Evolutionary conservation across 2,797 vertebrate genomes (phyloP), one percentile per base, ranked within the genome.

Genomic region (Merluccius polli): DNA sequence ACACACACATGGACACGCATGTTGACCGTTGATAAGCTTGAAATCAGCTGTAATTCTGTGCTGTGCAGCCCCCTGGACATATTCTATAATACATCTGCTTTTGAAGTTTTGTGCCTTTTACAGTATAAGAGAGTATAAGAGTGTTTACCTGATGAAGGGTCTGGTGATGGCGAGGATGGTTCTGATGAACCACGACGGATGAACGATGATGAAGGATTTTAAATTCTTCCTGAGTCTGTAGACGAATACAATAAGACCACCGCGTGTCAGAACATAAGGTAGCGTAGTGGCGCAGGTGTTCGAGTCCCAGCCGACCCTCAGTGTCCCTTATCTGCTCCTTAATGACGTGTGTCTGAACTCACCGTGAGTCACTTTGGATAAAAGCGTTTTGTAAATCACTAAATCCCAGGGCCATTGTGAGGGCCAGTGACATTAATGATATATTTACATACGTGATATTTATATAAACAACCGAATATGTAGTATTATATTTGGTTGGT

Each of bases 111-210:
- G 27, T 68, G 29, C 65, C 24, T 5, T 68, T 15, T 9, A 65
- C 8, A 65, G 27, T 8, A 24, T 24, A 27, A 33, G 12, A 33
- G 68, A 12, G 71, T 38, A 33, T 71, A 1, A 71, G 9, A 24
- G 24, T 27, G n/a, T 77, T 59, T 95, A 99, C 97, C 97, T 98
- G 94, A 99, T 98, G 91, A 99, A 98, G 82, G 97, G 97, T 80
- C 95, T 95, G 76, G 96, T 98, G 71, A 99, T 93, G 77, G 97
- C 95, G 81, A 99, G 91, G 89, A 99, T 85, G 38, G 97, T 97
- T 87, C 97, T 95, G 87, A 99, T 99, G 81, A 99, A 99, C 97
- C 97, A 98, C 0, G 97, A 98, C 0, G 97, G 97, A 85, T 99
- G 97, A 77, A 98, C 95, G 79, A 98, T 98, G 81, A 98, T 97